Evolutionary conservation across 2,888 invertebrate genomes (phyloP), one percentile per base, ranked within the genome.

Genomic region (Trilocha varians): DNA sequence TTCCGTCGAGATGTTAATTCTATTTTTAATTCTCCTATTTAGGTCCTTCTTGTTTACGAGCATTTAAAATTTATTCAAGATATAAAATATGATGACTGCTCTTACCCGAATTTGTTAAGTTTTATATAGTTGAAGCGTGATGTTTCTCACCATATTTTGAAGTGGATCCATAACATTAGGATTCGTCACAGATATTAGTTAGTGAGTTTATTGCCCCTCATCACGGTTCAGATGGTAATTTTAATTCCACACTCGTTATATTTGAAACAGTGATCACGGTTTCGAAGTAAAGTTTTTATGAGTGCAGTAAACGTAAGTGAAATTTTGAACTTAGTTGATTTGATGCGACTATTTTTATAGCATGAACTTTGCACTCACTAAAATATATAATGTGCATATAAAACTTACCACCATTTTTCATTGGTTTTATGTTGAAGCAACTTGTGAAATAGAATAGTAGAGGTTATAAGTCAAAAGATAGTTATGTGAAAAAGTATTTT

Each of bases 11-110:
- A 33, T 39, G 37, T 46, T 39, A 41, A 44, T 47, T 55, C 40
- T 52, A 54, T 49, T 56, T 50, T 52, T 48, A 42, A 41, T 35
- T 38, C 34, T 38, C 39, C 43, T 44, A 49, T 53, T 48, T 41
- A 44, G 44, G 42, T 46, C 47, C 43, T 41, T 43, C 39, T 44
- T 34, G 16, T 53, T 51, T 44, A 52, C 41, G 47, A 44, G 38
- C 47, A 36, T 49, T 45, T 13, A 47, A 44, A 43, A 48, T 47
- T 55, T 48, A 49, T 48, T 45, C 32, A 33, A 37, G 32, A 14
- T 36, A 44, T 48, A 45, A 50, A 55, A 39, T 46, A 44, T 36
- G 35, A 46, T 38, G 38, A 35, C 34, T 15, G 34, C 40, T 40
- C 13, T 32, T 41, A 34, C 37, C 34, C n/a, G 32, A 34, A 43